Base-by-base conservation (phyloP, 2,888 invertebrate genomes). In the Endotricha flammealis region DNA sequence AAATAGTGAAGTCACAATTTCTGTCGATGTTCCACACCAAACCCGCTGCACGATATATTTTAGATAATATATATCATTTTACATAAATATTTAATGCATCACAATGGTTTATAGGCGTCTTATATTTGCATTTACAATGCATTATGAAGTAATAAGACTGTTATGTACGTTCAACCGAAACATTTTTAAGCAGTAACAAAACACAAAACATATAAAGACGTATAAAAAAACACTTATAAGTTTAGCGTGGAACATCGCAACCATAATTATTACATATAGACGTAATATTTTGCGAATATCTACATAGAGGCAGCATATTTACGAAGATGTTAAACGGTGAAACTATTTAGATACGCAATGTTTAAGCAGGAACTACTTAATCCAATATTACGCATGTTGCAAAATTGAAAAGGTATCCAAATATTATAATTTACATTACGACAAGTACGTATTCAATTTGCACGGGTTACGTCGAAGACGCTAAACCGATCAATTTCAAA, bases 261-360 rank as follows among this genome's bases (percentile, higher is more conserved):
- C 47, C 45, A 61, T 56, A 57, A 49, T 48, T 54, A 62, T 64
- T 62, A 65, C 55, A 58, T 69, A 77, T 75, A 81, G 70, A 78
- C 64, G 62, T 80, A 67, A 75, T 76, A 83, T 82, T 83, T 82
- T 82, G 78, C 76, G 77, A 82, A 70, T 70, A 75, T 80, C 77
- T 83, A 81, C 76, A 81, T 81, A 82, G 77, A 79, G 74, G 75
- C 76, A 75, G 74, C 73, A 66, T 81, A 79, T 80, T 79, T 78
- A 79, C 76, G 61, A 66, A 64, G 58, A 54, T 51, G 51, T 63
- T 58, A 46, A 53, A 59, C 59, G 44, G 55, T 64, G 53, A 59
- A 58, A 64, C 46, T 64, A 61, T 56, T 59, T 67, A 72, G 61
- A 53, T 71, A 69, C 46, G 67, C 64, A 55, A 60, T 66, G 57